phyloP scores from a whole-genome alignment of 2,113 vertebrate genomes.

The Pangasianodon gigas region DNA sequence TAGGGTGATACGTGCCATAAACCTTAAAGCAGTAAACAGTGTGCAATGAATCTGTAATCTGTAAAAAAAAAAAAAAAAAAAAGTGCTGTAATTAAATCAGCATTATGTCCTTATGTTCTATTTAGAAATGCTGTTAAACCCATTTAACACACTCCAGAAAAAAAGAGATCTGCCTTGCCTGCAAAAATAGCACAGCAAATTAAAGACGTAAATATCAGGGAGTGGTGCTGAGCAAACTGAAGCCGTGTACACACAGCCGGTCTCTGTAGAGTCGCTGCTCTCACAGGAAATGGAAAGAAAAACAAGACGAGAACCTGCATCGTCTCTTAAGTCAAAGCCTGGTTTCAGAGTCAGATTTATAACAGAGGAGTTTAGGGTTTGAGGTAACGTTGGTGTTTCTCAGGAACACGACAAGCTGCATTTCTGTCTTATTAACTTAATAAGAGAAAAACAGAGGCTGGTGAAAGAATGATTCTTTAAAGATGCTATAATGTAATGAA shows the following conservation, averaged over 20 bases:
- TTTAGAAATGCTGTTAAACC: neutral
- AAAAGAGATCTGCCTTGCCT: neutral
- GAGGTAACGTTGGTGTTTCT: neutral
- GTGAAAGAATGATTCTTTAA: neutral
- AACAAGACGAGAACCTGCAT: neutral
- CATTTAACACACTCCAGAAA: neutral
- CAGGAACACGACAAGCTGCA: neutral
- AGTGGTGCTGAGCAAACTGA: constrained; percentile 18
- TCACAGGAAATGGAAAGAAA: constrained; percentile 25
- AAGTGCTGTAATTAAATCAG: neutral
- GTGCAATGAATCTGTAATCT: neutral
- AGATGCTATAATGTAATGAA: neutral
- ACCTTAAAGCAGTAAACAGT: neutral
- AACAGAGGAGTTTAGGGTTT: neutral
- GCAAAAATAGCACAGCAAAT: constrained; percentile 12
- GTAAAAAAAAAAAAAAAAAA: too few species aligned
- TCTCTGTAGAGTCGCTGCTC: constrained; percentile 26
- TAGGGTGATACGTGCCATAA: neutral
- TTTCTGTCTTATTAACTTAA: neutral
- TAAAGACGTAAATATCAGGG: constrained; percentile 29
- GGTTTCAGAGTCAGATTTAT: neutral
- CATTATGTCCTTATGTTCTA: constrained; percentile 16
- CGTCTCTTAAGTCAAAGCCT: neutral
- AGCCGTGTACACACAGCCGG: constrained; percentile 8
- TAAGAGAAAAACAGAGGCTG: neutral